These are phyloP conservation scores for Ectemnius cavifrons DNA, from an alignment of 2,888 invertebrate species.

Conservation along the genomic window DNA sequence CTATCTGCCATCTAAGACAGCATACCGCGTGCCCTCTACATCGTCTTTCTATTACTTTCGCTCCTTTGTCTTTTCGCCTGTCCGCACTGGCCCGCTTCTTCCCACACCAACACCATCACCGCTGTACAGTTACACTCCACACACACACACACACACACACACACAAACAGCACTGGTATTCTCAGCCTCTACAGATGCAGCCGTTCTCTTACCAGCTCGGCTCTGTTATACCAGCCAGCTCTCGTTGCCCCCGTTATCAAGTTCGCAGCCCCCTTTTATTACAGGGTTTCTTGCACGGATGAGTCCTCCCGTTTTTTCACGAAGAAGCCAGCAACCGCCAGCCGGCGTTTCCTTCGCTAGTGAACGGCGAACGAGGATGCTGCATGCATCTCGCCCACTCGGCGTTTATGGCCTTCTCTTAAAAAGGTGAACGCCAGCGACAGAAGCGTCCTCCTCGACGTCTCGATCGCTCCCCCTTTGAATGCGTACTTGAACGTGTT, in stretches of 20 bases:
- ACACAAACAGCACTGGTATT: background rate
- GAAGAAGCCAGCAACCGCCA: background rate
- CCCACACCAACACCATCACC: background rate
- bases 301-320: background rate
- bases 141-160: no score
- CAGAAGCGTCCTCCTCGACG: conserved; percentile 20
- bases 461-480: conserved; percentile 21
- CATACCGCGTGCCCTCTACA: conserved; percentile 33
- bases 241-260: background rate
- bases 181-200: background rate
- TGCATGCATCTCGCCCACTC: conserved; percentile 40
- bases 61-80: conserved; percentile 31
- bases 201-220: background rate
- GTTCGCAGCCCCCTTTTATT: background rate
- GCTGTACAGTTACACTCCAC: background rate
- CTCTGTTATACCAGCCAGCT: background rate
- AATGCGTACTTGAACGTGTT: conserved; percentile 35
- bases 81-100: background rate
- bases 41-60: conserved; percentile 42
- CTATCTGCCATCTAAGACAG: conserved; percentile 72
- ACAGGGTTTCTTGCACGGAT: background rate
- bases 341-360: no score
- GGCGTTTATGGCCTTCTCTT: conserved; percentile 50
- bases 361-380: conserved; percentile 9
- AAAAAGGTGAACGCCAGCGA: conserved; percentile 39